Percentiles rank a stretch among this genome's conserved stretches.
phyloP scores from a whole-genome alignment of 2,888 invertebrate species.

The Nephrotoma guestfalica region DNA sequence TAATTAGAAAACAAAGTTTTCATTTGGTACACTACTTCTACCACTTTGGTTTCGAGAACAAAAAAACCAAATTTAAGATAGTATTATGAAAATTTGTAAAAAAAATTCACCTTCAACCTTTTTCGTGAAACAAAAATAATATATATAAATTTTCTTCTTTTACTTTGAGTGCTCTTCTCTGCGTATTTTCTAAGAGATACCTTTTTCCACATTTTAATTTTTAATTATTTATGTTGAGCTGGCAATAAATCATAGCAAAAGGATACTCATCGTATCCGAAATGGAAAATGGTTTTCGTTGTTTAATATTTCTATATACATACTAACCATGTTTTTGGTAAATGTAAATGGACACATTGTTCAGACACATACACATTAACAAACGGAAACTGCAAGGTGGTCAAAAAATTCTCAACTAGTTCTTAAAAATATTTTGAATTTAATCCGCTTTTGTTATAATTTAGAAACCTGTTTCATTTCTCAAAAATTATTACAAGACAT shows the following conservation, averaged over 20 bases:
- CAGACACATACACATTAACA: neutral
- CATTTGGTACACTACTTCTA: neutral
- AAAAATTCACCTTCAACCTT: neutral
- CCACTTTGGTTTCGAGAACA: neutral
- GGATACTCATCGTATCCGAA: neutral
- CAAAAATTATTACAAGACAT: neutral
- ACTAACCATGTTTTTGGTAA: neutral
- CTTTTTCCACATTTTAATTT: neutral
- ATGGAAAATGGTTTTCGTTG: neutral
- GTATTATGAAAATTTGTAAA: neutral
- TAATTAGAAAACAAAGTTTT: neutral
- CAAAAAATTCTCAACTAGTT: neutral
- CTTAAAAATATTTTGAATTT: neutral
- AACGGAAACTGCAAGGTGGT: neutral
- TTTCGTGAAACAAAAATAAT: neutral
- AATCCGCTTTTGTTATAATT: neutral
- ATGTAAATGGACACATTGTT: neutral
- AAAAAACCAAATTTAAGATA: neutral
- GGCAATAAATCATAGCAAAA: neutral
- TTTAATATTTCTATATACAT: neutral
- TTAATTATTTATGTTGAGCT: neutral
- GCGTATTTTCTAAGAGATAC: neutral
- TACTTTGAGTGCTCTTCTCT: neutral
- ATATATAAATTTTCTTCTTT: neutral
- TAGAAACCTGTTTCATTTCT: neutral